Base-by-base conservation (phyloP, 2,797 vertebrate species). In the Xiphorhynchus erythropygius region DNA sequence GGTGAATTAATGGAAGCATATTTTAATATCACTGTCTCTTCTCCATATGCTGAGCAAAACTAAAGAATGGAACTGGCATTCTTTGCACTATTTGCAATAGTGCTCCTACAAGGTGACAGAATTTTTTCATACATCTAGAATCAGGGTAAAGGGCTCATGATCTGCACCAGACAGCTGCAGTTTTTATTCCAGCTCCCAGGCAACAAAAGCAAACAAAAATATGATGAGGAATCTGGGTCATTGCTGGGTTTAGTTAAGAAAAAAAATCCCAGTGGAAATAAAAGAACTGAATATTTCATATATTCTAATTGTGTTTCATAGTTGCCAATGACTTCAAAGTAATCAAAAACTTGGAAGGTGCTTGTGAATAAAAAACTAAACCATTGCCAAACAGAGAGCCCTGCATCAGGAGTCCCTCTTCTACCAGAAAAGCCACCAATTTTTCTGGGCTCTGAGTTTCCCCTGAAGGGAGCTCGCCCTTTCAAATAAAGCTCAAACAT, bases 191-290 rank as follows among this genome's bases (percentile, higher is more conserved):
- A 67, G 22, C 15, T 95, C 21, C 49, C 46, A 53, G 52, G 63
- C 55, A 92, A 87, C 22, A 89, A 56, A 82, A 76, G 7, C 25
- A 93, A 80, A 68, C 13, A 23, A 56, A 89, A 89, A 93, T 89
- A 94, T 73, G 68, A 56, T 68, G 64, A 89, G 56, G 79, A 96
- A 96, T 93, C 59, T 94, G 56, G 91, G 95, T 94, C 95, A 92
- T 17, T 85, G 64, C 33, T 92, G 64, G 49, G 33, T 62, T 87
- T 84, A 87, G 42, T 37, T 24, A 50, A 82, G 30, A 67, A 47
- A 44, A 67, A 44, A n/a, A 67, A 10, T 47, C 80, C 62, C 10
- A 1, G 24, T 67, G 39, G 67, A 93, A 94, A 87, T 59, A 82
- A 81, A 93, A 74, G 5, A 3, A 27, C 39, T 50, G 44, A 93